A percentile compares a stretch with the other conserved stretches of the same genome.
These are phyloP conservation scores for Eulimnadia texana DNA, from an alignment of 1,140 invertebrate genomes.

Conservation along the genomic window DNA sequence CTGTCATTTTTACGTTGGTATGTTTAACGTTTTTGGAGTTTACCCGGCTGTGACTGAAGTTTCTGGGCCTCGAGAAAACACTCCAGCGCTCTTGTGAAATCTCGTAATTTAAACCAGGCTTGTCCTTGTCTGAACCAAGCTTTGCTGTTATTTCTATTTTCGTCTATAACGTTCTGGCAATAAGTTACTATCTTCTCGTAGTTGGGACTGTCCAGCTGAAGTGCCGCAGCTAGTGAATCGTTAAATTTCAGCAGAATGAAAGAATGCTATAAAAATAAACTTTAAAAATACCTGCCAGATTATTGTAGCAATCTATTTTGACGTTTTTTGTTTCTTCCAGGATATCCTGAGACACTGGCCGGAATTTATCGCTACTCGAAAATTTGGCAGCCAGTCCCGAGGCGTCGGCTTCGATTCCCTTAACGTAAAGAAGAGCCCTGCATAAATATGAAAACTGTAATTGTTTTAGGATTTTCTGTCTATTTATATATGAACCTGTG, in stretches of 20 bases:
- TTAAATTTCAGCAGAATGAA: no score
- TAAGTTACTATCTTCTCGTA: slow-evolving; percentile 7
- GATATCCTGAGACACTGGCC: neutral
- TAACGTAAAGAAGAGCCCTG: slow-evolving; percentile 3
- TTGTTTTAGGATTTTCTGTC: neutral
- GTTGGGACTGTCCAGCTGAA: neutral
- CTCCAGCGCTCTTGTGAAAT: neutral
- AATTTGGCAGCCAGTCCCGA: neutral
- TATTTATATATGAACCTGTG: slow-evolving; percentile 2
- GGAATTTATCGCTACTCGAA: no score
- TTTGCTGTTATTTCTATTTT: neutral
- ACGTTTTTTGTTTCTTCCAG: neutral
- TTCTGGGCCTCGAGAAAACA: neutral
- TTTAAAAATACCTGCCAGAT: slow-evolving; percentile 6
- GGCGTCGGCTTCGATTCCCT: slow-evolving; percentile 5
- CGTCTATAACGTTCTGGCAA: neutral
- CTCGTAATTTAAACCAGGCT: neutral
- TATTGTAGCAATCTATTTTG: slow-evolving; percentile 5
- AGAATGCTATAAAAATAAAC: neutral
- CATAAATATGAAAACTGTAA: neutral
- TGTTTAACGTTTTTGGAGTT: no score
- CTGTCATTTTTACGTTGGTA: no score
- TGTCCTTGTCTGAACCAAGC: slow-evolving; percentile 7
- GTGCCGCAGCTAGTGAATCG: slow-evolving; percentile 5
- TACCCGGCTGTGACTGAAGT: neutral